phyloP scores from a whole-genome alignment of 2,888 invertebrate genomes.

The Pogonocherus hispidulus region DNA sequence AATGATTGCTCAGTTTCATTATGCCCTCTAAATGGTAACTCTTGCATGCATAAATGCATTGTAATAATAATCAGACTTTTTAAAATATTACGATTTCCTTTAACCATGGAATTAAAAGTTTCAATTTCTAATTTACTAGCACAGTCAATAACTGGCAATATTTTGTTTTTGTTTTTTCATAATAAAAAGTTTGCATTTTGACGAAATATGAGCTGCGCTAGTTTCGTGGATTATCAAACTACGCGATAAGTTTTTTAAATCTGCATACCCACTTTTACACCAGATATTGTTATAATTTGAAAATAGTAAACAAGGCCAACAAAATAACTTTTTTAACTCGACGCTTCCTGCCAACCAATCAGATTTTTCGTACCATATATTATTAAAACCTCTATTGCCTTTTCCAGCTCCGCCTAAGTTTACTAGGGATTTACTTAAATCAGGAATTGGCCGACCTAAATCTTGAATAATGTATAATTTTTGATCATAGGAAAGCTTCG shows the following conservation, averaged over 20 bases:
- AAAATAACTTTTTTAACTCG: not conserved
- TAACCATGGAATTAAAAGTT: conserved; percentile 9
- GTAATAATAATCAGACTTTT: conserved; percentile 26
- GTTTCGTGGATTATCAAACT: conserved; percentile 23
- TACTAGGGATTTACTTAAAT: too few species aligned
- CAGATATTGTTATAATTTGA: not conserved
- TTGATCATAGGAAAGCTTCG: too few species aligned
- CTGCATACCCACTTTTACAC: conserved; percentile 7
- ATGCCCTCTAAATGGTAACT: conserved; percentile 30
- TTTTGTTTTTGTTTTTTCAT: conserved; percentile 23
- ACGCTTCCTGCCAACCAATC: not conserved
- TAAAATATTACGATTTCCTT: conserved; percentile 14
- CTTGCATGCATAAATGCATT: conserved; percentile 19
- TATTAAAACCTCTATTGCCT: not conserved
- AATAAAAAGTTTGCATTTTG: conserved; percentile 1
- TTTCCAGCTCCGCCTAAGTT: too few species aligned
- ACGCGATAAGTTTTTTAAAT: conserved; percentile 23
- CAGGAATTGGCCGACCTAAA: too few species aligned
- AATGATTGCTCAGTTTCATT: conserved; percentile 30
- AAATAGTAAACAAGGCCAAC: not conserved
- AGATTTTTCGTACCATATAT: not conserved
- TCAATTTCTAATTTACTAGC: too few species aligned
- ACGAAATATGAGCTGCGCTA: conserved; percentile 20
- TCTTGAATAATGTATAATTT: too few species aligned
- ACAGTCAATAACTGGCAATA: conserved; percentile 17